phyloP scores from a whole-genome alignment of 2,888 invertebrate genomes.

The Zele albiditarsus region DNA sequence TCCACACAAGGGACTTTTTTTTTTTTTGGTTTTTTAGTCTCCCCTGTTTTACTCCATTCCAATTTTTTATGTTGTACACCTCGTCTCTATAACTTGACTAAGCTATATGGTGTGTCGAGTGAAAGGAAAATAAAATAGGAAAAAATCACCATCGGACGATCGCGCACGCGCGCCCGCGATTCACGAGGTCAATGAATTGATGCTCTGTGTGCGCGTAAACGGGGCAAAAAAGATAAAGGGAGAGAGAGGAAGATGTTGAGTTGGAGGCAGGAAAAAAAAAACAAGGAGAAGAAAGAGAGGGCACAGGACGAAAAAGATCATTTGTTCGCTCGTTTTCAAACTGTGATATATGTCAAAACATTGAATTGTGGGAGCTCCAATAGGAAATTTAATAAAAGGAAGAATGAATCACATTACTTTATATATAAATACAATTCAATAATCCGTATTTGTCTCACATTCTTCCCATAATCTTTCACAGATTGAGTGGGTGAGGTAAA shows the following conservation, averaged over 20 bases:
- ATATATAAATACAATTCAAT: too few relatives aligned
- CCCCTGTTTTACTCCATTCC: background rate
- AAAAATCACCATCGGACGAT: conserved; percentile 15
- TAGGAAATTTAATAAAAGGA: too few relatives aligned
- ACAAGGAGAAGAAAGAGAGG: background rate
- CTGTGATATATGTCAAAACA: background rate
- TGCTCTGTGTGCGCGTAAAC: conserved; percentile 16
- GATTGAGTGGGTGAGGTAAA: background rate
- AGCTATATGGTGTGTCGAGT: conserved; percentile 3
- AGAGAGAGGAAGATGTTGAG: background rate
- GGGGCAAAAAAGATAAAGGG: background rate
- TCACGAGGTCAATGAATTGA: conserved; percentile 24
- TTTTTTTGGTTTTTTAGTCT: background rate
- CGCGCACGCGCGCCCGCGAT: conserved; percentile 3
- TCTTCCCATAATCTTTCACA: background rate
- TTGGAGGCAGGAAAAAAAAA: background rate
- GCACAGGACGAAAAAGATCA: background rate
- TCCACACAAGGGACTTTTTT: background rate
- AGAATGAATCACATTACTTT: too few relatives aligned
- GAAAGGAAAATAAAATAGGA: conserved; percentile 17
- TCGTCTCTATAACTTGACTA: background rate
- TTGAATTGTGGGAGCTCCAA: too few relatives aligned
- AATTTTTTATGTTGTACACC: background rate
- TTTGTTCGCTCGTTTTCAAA: background rate
- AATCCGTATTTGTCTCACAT: too few relatives aligned